Base-by-base conservation (phyloP, 2,113 vertebrate genomes). In the Lates calcarifer region DNA sequence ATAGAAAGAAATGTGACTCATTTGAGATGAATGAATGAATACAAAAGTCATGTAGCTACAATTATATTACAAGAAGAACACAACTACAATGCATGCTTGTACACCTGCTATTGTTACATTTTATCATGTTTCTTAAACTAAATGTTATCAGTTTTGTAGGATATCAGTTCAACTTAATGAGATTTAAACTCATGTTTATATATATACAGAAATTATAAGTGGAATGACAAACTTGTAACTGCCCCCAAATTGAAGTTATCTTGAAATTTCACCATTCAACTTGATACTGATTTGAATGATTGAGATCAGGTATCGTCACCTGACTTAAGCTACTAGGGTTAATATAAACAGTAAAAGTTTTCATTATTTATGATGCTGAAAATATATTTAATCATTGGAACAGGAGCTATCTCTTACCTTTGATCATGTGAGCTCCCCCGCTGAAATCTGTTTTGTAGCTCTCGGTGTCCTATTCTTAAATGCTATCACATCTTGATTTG, bases 361-460 rank as follows among this genome's bases (percentile, higher is more conserved):
- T 12, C 1, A 47, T 22, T 6, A n/a, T 10, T 26, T 17, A 2
- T 29, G 10, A 69, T 45, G 5, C 22, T 29, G 18, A 55, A 53
- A 58, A 64, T 6, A 6, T 4, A 3, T 29, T 28, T 49, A 18
- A 43, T 28, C 6, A 53, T 73, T 57, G 62, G 8, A 56, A 57
- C n/a, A 39, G 17, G 13, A 84, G 45, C 33, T 31, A 55, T 31
- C 45, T n/a, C 93, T 94, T 93, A 95, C 94, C 94, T 94, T 87
- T 78, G 62, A 84, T 73, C 74, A 60, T 67, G 74, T 45, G 41
- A 71, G 58, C 68, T 82, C 83, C 73, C 26, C 67, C 26, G 81
- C 56, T 74, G 77, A 77, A 82, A 84, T 87, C 81, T 81, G 76
- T 80, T 81, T 49, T 64, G 61, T 65, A 71, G 49, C 49, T 67